phyloP scores from a whole-genome alignment of 2,113 vertebrate genomes.

The Phyllostomus hastatus region DNA sequence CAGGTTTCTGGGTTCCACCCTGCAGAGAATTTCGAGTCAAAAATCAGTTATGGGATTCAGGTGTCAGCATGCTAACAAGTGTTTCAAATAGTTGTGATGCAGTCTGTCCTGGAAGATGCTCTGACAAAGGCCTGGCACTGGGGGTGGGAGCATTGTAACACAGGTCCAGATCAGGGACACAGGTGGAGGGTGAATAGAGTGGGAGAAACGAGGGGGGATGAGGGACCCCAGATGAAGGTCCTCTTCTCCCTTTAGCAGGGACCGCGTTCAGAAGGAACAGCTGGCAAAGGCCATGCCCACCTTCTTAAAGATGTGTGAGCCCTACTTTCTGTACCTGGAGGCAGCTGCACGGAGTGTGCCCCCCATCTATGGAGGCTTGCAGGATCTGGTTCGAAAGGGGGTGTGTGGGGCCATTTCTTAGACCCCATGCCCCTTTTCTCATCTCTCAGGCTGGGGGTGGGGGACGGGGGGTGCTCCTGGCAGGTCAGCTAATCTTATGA shows the following conservation, averaged over 20 bases:
- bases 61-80: constrained; percentile 23
- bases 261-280: constrained; percentile 70
- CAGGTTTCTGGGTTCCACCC: neutral
- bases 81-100: neutral
- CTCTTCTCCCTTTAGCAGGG: constrained; percentile 72
- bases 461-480: neutral
- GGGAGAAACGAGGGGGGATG: neutral
- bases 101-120: neutral
- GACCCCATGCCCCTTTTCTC: neutral
- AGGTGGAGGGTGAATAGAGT: neutral
- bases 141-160: too few relatives aligned
- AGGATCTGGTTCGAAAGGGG: constrained; percentile 70
- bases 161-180: neutral
- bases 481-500: neutral
- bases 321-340: constrained; percentile 86
- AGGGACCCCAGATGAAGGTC: neutral
- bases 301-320: constrained; percentile 84
- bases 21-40: neutral
- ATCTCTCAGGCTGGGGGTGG: neutral
- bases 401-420: constrained; percentile 65
- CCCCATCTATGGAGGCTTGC: constrained; percentile 56
- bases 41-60: neutral
- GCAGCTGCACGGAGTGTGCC: constrained; percentile 73
- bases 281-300: constrained; percentile 75
- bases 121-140: neutral